Conservation (phyloP, 1,140 invertebrate species). For the Drepana arcuata region DNA sequence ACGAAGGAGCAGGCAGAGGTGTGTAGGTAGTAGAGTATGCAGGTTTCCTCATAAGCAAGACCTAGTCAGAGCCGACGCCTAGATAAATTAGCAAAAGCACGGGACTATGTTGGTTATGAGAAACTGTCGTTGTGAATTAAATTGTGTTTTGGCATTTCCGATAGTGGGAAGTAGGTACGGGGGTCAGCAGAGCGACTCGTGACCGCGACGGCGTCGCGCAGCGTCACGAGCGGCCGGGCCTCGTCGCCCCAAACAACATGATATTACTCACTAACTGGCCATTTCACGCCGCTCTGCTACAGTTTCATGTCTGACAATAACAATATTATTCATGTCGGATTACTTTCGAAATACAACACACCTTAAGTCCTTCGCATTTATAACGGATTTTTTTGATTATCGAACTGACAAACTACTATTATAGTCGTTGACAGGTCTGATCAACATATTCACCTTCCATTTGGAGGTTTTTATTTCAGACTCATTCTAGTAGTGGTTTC, state of each 20-base stretch:
- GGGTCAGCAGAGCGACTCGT: constrained; percentile 66
- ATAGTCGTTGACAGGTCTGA: too few relatives aligned
- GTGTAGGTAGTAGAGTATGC: too few relatives aligned
- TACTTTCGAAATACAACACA: constrained; percentile 18
- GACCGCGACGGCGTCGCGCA: constrained; percentile 34
- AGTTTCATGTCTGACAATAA: constrained; percentile 39
- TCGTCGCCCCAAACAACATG: constrained; percentile 64
- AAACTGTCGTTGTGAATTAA: constrained; percentile 16
- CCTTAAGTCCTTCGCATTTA: constrained; percentile 2
- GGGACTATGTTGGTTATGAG: too few relatives aligned
- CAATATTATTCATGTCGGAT: constrained; percentile 40
- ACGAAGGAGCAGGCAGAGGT: too few relatives aligned
- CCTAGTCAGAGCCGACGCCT: too few relatives aligned
- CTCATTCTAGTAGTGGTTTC: too few relatives aligned
- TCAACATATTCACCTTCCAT: too few relatives aligned
- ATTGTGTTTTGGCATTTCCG: neutral
- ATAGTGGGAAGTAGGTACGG: constrained; percentile 25
- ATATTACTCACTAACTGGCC: constrained; percentile 67
- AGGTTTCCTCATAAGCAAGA: too few relatives aligned
- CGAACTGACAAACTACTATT: too few relatives aligned
- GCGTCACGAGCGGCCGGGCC: constrained; percentile 39
- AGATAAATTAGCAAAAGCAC: too few relatives aligned
- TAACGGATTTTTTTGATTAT: too few relatives aligned
- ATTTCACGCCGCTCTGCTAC: constrained; percentile 59
- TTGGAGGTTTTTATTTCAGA: too few relatives aligned